Evolutionary conservation across 2,797 vertebrate species (phyloP).

Genomic region (Rachycentron canadum): DNA sequence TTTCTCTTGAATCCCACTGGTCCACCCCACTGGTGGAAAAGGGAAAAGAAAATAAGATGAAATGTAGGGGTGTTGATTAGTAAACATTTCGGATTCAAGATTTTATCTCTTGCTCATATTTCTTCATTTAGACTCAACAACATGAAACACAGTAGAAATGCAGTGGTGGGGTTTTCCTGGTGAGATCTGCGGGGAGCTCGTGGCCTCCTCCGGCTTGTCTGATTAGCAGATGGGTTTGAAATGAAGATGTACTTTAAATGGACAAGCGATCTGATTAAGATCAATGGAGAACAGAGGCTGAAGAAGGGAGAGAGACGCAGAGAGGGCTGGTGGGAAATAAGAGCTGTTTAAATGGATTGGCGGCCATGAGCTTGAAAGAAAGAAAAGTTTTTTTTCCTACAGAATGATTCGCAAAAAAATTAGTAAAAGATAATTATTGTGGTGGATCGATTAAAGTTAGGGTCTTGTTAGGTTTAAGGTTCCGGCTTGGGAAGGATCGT

Average conservation of each 20-base stretch:
- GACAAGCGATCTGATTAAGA: neutral
- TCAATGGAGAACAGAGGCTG: neutral
- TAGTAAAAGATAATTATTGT: no score
- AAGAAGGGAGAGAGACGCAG: neutral
- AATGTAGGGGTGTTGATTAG: neutral
- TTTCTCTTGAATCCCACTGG: no score
- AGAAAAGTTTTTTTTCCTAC: no score
- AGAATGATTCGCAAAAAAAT: no score
- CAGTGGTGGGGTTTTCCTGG: neutral
- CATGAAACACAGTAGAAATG: neutral
- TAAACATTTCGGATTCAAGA: neutral
- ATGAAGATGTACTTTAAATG: constrained; percentile 25
- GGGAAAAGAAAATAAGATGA: neutral
- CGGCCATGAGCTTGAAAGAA: neutral
- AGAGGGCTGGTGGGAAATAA: neutral
- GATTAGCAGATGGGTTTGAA: constrained; percentile 44
- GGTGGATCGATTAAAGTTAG: no score
- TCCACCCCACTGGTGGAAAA: no score
- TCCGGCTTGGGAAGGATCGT: no score
- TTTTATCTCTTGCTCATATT: neutral
- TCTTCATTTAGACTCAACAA: neutral
- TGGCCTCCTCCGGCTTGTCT: neutral
- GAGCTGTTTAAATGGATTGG: neutral
- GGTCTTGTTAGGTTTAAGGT: no score
- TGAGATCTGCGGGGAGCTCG: neutral